phyloP scores from a whole-genome alignment of 2,113 vertebrate species.

The Alouatta palliata region DNA sequence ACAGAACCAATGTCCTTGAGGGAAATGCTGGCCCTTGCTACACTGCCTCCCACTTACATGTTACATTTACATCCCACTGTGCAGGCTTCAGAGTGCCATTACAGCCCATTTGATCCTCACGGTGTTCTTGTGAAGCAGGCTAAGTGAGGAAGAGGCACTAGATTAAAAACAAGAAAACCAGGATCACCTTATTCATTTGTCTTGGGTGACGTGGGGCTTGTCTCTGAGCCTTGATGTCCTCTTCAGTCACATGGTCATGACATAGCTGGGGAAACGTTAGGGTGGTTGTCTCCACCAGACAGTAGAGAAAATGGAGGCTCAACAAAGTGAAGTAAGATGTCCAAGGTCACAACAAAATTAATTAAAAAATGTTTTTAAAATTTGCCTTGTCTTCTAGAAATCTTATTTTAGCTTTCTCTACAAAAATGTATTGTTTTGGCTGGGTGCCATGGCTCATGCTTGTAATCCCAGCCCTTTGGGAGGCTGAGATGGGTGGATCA shows the following conservation, averaged over 20 bases:
- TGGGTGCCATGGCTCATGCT: too few relatives aligned
- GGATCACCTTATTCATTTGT: not conserved
- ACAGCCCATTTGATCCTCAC: rapidly evolving
- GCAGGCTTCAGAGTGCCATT: not conserved
- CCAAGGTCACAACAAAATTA: not conserved
- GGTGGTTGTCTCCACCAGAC: not conserved
- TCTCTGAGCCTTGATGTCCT: not conserved
- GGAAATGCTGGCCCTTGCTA: not conserved
- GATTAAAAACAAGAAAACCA: not conserved
- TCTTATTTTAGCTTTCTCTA: not conserved
- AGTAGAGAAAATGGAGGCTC: not conserved
- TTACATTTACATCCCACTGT: not conserved
- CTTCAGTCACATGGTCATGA: not conserved
- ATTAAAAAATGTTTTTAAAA: too few relatives aligned
- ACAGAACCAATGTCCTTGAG: rapidly evolving
- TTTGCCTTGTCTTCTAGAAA: not conserved
- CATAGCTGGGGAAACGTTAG: not conserved
- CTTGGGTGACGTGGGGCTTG: not conserved
- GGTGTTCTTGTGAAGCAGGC: not conserved
- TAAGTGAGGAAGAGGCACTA: not conserved
- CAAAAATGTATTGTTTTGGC: not conserved
- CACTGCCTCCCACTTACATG: not conserved
- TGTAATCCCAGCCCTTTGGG: too few relatives aligned
- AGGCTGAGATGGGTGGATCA: too few relatives aligned
- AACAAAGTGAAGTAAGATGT: not conserved